Conservation (phyloP, 2,888 invertebrate species). For the Microplitis manilae region DNA sequence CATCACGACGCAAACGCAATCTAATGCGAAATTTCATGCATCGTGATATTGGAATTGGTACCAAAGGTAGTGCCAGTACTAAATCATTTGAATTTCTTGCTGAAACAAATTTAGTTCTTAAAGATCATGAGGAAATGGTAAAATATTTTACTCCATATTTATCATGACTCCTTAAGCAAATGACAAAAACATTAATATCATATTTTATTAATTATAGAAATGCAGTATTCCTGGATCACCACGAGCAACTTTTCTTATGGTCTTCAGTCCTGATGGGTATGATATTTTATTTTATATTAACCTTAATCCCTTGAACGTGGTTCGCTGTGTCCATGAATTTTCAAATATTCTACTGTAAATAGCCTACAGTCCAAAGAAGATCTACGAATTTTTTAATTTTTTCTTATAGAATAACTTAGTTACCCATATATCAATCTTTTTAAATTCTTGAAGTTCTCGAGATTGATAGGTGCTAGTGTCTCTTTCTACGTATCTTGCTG, state of each 20-base stretch:
- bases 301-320: not conserved
- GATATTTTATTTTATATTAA: not conserved
- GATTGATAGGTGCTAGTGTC: no score
- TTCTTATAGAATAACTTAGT: no score
- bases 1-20: slow-evolving; percentile 49
- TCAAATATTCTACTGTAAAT: no score
- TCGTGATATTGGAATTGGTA: slow-evolving; percentile 62
- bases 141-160: slow-evolving; percentile 69
- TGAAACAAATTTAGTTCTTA: slow-evolving; percentile 78
- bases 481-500: no score
- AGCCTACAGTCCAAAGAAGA: no score
- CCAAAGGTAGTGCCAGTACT: slow-evolving; percentile 69
- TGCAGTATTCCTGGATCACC: slow-evolving; percentile 83
- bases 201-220: slow-evolving; percentile 60
- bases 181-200: not conserved
- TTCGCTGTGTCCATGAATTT: no score
- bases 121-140: slow-evolving; percentile 75
- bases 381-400: no score
- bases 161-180: not conserved
- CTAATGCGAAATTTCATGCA: slow-evolving; percentile 63
- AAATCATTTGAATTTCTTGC: slow-evolving; percentile 76
- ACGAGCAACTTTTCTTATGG: slow-evolving; percentile 88
- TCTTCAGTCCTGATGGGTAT: slow-evolving; percentile 88
- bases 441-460: no score
- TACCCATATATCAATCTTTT: no score